Base-by-base conservation (phyloP, 2,888 invertebrate species). In the Notodonta dromedarius region DNA sequence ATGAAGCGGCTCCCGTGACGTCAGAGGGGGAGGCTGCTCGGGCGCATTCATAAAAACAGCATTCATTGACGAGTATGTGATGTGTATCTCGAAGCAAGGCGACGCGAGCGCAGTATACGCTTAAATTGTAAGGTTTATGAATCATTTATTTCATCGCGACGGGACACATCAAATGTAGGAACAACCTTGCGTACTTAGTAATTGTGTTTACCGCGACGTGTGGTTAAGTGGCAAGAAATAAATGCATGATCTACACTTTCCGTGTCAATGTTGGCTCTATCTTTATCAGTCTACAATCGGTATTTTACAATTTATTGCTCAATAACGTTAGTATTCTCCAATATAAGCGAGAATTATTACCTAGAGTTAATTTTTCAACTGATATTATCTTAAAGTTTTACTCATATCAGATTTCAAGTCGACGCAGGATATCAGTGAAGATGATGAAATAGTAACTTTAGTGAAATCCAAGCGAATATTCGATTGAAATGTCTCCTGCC, bases 31-130 rank as follows among this genome's bases (percentile, higher is more conserved):
- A 1, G 14, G 1, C 40, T 57, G 63, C 65, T 62, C 66, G 59
- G 64, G 62, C 66, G 61, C 77, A 77, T 76, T 76, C 73, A 77
- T 77, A 77, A 75, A 74, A 73, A 70, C 64, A 56, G 69, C 74
- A 76, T 76, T 77, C 75, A 77, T 74, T 74, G 73, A 74, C 57
- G 69, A 61, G 64, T 58, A 66, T 73, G 68, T 66, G 74, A 71
- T 70, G 64, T 65, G 63, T 77, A 77, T 72, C 75, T 70, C 57
- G 70, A 72, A 61, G 70, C 57, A 58, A 32, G 32, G 24, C 12
- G 52, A 16, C 32, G 50, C 50, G 46, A 16, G 54, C 58, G 55
- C 56, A 60, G 66, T 70, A 68, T 67, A 73, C 57, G 61, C 56
- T 73, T 61, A 68, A 65, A 75, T 67, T 63, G 62, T 58, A 72